Percentiles rank a stretch among this genome's conserved stretches.
Evolutionary conservation across 2,888 invertebrate species (phyloP).

Genomic region (Osmoderma eremita): DNA sequence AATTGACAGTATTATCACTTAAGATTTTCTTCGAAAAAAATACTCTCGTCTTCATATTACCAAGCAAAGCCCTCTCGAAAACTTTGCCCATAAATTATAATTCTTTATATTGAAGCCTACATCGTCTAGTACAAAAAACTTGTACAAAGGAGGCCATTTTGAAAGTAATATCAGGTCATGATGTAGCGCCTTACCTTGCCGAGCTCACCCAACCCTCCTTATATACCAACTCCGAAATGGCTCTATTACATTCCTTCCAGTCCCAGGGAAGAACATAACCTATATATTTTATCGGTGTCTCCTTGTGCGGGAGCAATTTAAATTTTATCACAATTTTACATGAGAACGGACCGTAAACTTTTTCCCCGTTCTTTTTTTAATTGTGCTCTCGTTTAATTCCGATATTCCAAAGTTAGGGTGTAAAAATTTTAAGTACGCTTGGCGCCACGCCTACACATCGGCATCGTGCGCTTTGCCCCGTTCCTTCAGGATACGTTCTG

Average conservation of each 20-base stretch:
- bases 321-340: slow-evolving; percentile 31
- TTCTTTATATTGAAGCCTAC: slow-evolving; percentile 6
- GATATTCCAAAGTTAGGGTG: slow-evolving; percentile 16
- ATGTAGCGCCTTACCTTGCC: slow-evolving; percentile 2
- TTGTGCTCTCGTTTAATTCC: slow-evolving; percentile 19
- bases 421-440: slow-evolving; percentile 6
- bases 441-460: too few relatives aligned
- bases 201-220: not conserved
- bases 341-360: slow-evolving; percentile 16
- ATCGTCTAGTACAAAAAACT: slow-evolving; percentile 3
- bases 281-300: slow-evolving; percentile 26
- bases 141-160: slow-evolving; percentile 10
- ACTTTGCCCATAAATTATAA: slow-evolving; percentile 18
- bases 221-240: not conserved
- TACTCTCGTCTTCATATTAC: not conserved
- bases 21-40: too few relatives aligned
- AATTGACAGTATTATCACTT: too few relatives aligned
- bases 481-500: too few relatives aligned
- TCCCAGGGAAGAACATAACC: slow-evolving; percentile 12
- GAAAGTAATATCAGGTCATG: slow-evolving; percentile 20
- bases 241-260: slow-evolving; percentile 13
- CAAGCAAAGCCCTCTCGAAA: slow-evolving; percentile 7
- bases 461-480: too few relatives aligned
- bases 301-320: slow-evolving; percentile 12
- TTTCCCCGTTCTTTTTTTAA: slow-evolving; percentile 10